phyloP scores from a whole-genome alignment of 1,140 invertebrate genomes.

The Brachionus sp. region DNA sequence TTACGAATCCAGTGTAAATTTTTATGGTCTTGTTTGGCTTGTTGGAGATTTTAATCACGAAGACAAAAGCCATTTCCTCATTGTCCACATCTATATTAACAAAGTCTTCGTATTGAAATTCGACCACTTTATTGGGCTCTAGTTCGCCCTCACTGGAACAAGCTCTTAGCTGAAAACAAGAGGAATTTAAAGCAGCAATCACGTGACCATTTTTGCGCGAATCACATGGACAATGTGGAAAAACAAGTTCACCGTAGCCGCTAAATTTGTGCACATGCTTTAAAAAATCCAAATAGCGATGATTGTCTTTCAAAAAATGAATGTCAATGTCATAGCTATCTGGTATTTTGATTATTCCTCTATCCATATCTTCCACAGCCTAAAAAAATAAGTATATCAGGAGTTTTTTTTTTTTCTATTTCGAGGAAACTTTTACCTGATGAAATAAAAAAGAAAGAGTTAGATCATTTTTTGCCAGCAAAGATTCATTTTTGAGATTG shows the following conservation, averaged over 20 bases:
- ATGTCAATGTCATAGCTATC: constrained; percentile 80
- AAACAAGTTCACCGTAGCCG: constrained; percentile 85
- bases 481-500: constrained; percentile 70
- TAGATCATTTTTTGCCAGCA: constrained; percentile 64
- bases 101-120: constrained; percentile 45
- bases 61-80: constrained; percentile 80
- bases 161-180: constrained; percentile 76
- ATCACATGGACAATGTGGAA: constrained; percentile 91
- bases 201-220: constrained; percentile 86
- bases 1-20: constrained; percentile 45
- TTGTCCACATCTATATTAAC: constrained; percentile 72
- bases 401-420: too few relatives aligned
- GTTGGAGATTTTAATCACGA: constrained; percentile 62
- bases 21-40: constrained; percentile 42
- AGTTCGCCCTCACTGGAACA: constrained; percentile 78
- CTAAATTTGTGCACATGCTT: constrained; percentile 76
- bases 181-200: constrained; percentile 71
- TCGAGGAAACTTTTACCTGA: constrained; percentile 60
- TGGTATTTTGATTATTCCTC: constrained; percentile 80
- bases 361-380: constrained; percentile 89
- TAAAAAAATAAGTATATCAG: constrained; percentile 48
- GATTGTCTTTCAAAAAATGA: constrained; percentile 45
- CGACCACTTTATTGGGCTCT: constrained; percentile 62
- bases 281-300: constrained; percentile 67
- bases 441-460: constrained; percentile 74